Conservation (phyloP, 2,113 vertebrate genomes). For the cattle (Bos taurus) region ARS-UCD2.0 NC_037338.1:43242001-43242500, state of each 20-base stretch:
- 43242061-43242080: neutral
- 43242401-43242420: neutral
- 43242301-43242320: slow-evolving; percentile 50
- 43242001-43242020: neutral
- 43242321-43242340: neutral
- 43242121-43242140: neutral
- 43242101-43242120: slow-evolving; percentile 4
- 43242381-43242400: slow-evolving; percentile 16
- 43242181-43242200: slow-evolving; percentile 17
- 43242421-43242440: neutral
- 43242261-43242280: slow-evolving; percentile 48
- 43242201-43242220: slow-evolving; percentile 10
- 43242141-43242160: neutral
- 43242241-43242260: slow-evolving; percentile 25
- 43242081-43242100: neutral
- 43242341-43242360: slow-evolving; percentile 32
- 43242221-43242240: slow-evolving; percentile 58
- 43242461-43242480: neutral
- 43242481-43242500: neutral
- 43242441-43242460: neutral
- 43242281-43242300: slow-evolving; percentile 33
- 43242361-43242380: slow-evolving; percentile 23
- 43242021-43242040: neutral
- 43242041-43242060: neutral
- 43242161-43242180: slow-evolving; percentile 13